phyloP scores from a whole-genome alignment of 2,797 vertebrate genomes.

The Notolabrus celidotus region DNA sequence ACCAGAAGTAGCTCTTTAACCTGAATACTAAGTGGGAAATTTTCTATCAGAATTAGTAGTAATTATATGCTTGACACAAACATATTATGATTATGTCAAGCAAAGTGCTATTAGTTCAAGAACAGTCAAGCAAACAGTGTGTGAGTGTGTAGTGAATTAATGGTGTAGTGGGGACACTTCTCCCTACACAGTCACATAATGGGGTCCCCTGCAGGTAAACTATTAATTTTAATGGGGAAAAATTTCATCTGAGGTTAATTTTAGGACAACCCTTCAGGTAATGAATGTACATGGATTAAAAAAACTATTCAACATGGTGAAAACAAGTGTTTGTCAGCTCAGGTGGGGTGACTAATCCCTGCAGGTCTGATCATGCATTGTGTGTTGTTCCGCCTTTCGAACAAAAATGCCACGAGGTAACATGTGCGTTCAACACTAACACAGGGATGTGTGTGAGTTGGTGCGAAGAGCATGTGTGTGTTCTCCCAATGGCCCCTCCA shows the following conservation, averaged over 20 bases:
- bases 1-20: slow-evolving; percentile 31
- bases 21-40: slow-evolving; percentile 31
- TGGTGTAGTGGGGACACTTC: background rate
- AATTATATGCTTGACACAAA: slow-evolving; percentile 51
- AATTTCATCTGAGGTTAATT: slow-evolving; percentile 13
- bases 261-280: background rate
- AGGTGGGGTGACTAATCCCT: slow-evolving; percentile 31
- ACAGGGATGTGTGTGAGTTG: slow-evolving; percentile 39
- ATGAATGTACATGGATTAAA: slow-evolving; percentile 3
- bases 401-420: slow-evolving; percentile 47
- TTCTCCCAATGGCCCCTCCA: slow-evolving; percentile 61
- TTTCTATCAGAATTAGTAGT: slow-evolving; percentile 27
- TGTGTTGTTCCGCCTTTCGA: slow-evolving; percentile 40
- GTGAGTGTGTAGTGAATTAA: background rate
- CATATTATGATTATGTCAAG: slow-evolving; percentile 42
- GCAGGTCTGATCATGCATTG: slow-evolving; percentile 30
- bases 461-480: slow-evolving; percentile 56
- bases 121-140: slow-evolving; percentile 19
- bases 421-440: slow-evolving; percentile 30
- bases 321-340: slow-evolving; percentile 12
- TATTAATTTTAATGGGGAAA: slow-evolving; percentile 8
- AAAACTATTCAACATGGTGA: slow-evolving; percentile 6
- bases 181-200: background rate
- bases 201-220: slow-evolving; percentile 4
- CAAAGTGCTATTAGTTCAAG: slow-evolving; percentile 33